phyloP scores from a whole-genome alignment of 2,888 invertebrate genomes.

The Omphaloscelis lunosa region DNA sequence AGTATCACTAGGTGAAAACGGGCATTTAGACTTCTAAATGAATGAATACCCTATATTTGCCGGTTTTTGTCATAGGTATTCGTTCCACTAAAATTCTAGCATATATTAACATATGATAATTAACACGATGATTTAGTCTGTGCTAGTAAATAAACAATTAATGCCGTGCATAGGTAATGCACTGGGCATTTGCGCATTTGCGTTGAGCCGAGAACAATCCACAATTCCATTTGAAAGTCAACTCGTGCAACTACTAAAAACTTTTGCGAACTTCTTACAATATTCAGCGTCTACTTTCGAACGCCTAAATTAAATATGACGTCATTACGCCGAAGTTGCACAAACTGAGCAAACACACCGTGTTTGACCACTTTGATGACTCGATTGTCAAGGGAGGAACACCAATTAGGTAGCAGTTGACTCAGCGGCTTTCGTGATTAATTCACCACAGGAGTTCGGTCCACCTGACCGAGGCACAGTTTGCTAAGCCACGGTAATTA shows the following conservation, averaged over 20 bases:
- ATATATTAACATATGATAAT: too few relatives aligned
- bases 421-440: constrained; percentile 80
- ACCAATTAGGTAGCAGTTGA: constrained; percentile 79
- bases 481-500: constrained; percentile 76
- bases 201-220: background rate
- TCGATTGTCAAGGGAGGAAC: constrained; percentile 74
- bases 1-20: too few relatives aligned
- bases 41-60: too few relatives aligned
- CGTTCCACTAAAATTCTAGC: background rate
- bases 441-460: constrained; percentile 75
- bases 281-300: constrained; percentile 18
- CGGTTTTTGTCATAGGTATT: background rate
- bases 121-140: background rate
- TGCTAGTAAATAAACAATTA: background rate
- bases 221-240: background rate
- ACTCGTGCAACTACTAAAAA: constrained; percentile 3
- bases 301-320: constrained; percentile 51
- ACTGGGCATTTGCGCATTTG: too few relatives aligned
- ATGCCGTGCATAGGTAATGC: too few relatives aligned
- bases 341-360: constrained; percentile 50
- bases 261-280: constrained; percentile 20
- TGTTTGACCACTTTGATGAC: constrained; percentile 76
- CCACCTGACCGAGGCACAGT: constrained; percentile 73
- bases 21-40: too few relatives aligned
- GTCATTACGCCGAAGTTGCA: constrained; percentile 53